Base-by-base conservation (phyloP, 2,888 invertebrate genomes). In the Spicauda simplicius region DNA sequence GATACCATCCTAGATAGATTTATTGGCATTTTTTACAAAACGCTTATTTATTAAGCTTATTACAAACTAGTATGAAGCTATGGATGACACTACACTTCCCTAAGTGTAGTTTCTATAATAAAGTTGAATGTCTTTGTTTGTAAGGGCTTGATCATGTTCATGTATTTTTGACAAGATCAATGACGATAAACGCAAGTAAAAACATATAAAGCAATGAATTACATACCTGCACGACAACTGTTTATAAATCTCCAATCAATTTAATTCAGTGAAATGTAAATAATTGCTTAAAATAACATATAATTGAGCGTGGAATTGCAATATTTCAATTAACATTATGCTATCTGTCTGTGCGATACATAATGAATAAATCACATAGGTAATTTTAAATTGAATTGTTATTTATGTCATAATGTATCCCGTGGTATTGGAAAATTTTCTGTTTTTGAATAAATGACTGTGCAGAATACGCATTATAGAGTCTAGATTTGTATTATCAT, bases 311-410 rank as follows among this genome's bases (percentile, higher is more conserved):
- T 53, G 53, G 18, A 25, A 53, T 58, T 53, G 53, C 41, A 64
- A 64, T 64, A 53, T 64, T 64, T 64, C 64, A 64, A 64, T 64
- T 64, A 58, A 58, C 64, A 64, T 64, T 53, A 64, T 58, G 64
- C 64, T 64, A 64, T 57, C 64, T 57, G 19, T 8, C 56, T 33
- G 33, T 30, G 20, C 64, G 50, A 19, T 57, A 37, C 33, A 18
- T 55, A 48, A 64, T 64, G 25, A 64, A 64, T 64, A 64, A 64
- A 64, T 64, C 57, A 64, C 57, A 64, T 50, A 64, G 78, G 84
- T 74, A 72, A 75, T 75, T 71, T 66, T 68, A 69, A 67, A 64
- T 64, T 68, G 67, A 53, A 62, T 64, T 57, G 48, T 37, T 54
- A 54, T 60, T 60, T 57, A 66, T 57, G 53, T 55, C 25, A 59